Evolutionary conservation across 2,113 vertebrate species (phyloP).

Genomic region (Tyto alba): DNA sequence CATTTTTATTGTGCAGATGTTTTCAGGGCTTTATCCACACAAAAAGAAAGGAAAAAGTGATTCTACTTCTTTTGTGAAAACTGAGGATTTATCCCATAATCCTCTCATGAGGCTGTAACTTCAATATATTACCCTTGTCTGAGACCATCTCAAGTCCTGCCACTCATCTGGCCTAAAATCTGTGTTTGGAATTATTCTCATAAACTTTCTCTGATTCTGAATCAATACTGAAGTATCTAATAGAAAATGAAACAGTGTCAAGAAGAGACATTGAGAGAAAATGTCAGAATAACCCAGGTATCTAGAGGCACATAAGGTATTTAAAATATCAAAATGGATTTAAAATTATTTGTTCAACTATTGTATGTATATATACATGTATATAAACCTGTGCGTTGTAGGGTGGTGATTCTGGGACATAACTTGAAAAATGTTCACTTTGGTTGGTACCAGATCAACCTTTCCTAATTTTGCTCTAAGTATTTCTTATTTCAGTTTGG

Average conservation of each 20-base stretch:
- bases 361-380: background rate
- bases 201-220: background rate
- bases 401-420: background rate
- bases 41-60: background rate
- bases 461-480: background rate
- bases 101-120: background rate
- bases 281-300: background rate
- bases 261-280: background rate
- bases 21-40: background rate
- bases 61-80: background rate
- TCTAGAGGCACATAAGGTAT: background rate
- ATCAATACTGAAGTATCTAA: background rate
- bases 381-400: background rate
- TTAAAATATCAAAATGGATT: background rate
- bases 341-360: background rate
- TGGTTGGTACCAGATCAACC: background rate
- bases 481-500: background rate
- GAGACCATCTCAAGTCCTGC: background rate
- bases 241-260: background rate
- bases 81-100: background rate
- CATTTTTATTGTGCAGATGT: background rate
- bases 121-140: background rate
- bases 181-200: background rate
- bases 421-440: background rate
- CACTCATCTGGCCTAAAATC: background rate